Conservation (phyloP, 2,888 invertebrate species). For the Lottia gigantea region DNA sequence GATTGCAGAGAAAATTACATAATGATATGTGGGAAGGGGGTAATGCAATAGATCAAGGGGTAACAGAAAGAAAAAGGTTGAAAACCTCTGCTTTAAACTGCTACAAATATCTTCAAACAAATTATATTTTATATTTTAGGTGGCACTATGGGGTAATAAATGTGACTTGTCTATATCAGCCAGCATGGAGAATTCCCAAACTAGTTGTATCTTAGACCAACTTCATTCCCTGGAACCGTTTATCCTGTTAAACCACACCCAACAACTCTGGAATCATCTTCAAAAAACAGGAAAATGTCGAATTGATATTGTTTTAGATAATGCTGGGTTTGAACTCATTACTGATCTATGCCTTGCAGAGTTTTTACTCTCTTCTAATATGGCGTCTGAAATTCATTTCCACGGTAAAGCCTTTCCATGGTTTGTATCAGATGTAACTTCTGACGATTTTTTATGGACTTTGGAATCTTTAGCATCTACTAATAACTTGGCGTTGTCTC, state of each 20-base stretch:
- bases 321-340: constrained; percentile 92
- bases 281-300: constrained; percentile 26
- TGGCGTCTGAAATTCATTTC: constrained; percentile 79
- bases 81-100: too few relatives aligned
- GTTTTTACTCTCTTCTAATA: constrained; percentile 76
- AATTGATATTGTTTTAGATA: constrained; percentile 80
- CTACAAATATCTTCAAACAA: too few relatives aligned
- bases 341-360: constrained; percentile 89
- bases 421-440: constrained; percentile 93
- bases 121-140: constrained; percentile 62
- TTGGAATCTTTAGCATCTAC: constrained; percentile 68
- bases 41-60: too few relatives aligned
- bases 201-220: constrained; percentile 72
- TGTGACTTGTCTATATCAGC: constrained; percentile 89
- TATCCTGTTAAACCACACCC: constrained; percentile 76
- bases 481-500: constrained; percentile 41
- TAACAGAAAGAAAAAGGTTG: too few relatives aligned
- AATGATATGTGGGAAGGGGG: too few relatives aligned
- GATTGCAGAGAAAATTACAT: too few relatives aligned
- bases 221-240: constrained; percentile 73
- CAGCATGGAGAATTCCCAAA: constrained; percentile 75
- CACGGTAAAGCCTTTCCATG: constrained; percentile 91
- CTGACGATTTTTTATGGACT: constrained; percentile 80
- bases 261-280: constrained; percentile 72
- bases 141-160: constrained; percentile 93